Evolutionary conservation across 2,888 invertebrate species (phyloP).

Genomic region (Liodrosophila aerea): DNA sequence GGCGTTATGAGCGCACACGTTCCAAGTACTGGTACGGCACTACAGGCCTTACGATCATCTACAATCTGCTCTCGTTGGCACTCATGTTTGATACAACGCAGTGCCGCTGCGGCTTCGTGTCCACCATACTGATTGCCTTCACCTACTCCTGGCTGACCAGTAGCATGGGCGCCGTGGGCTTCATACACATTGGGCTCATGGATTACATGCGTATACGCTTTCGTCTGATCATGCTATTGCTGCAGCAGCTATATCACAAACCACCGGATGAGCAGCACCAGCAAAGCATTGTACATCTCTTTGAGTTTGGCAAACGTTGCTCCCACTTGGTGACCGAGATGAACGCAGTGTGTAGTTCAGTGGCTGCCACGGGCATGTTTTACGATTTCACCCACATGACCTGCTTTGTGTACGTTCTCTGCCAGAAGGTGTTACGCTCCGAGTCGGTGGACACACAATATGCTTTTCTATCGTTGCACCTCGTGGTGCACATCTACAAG

Average conservation of each 20-base stretch:
- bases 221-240: constrained; percentile 64
- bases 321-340: constrained; percentile 57
- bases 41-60: constrained; percentile 30
- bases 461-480: constrained; percentile 59
- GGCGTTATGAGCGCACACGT: constrained; percentile 71
- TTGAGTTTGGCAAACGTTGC: constrained; percentile 55
- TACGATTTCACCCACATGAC: constrained; percentile 78
- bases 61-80: constrained; percentile 45
- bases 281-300: constrained; percentile 38
- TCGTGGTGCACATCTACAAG: constrained; percentile 68
- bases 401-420: constrained; percentile 71
- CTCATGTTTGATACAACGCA: constrained; percentile 61
- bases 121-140: constrained; percentile 60
- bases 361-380: constrained; percentile 58
- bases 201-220: constrained; percentile 77
- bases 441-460: constrained; percentile 54
- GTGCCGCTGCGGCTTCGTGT: constrained; percentile 67
- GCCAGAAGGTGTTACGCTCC: constrained; percentile 64
- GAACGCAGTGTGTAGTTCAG: constrained; percentile 63
- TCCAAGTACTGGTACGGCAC: constrained; percentile 63
- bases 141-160: constrained; percentile 64
- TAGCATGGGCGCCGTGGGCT: constrained; percentile 56
- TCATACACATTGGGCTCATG: constrained; percentile 69
- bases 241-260: constrained; percentile 42
- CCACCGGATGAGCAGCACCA: constrained; percentile 9